Evolutionary conservation across 1,140 invertebrate species (phyloP), one percentile per base, ranked within the genome.

Genomic region (Cryptotermes secundus): DNA sequence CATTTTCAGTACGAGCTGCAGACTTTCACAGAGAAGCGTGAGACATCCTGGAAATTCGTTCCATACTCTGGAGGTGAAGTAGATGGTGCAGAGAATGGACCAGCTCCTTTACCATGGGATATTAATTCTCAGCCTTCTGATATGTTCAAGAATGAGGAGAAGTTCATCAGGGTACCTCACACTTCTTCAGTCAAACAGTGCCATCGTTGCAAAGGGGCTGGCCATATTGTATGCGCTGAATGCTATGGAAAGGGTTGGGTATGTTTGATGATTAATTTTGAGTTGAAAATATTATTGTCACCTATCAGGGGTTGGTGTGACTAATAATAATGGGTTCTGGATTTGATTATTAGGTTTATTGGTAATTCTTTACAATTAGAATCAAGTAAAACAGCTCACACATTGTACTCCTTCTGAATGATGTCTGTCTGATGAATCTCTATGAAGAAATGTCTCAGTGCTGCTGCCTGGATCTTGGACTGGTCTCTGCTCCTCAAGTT

Each of bases 11-110:
- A 93, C 86, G 90, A 91, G 34, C 87, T 93, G 84, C 91, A 93
- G 86, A 92, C 91, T n/a, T 93, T 92, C 87, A 91, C 91, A 19
- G 92, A 93, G 87, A 91, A 90, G 49, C 88, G 93, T 34, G 90
- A 91, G 82, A 91, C 91, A 22, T 87, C 89, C 34, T 93, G 92
- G 92, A 89, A 91, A 10, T 92, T 89, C 87, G 89, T 90, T 81
- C 92, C 93, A 4, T 92, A 91, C 86, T 88, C 86, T 31, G 91
- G 91, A 31, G 91, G 91, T 34, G 88, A 89, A 34, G 87, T 93
- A 19, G 92, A 92, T 87, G 89, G 90, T 0, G 88, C 89, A 7
- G 87, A 88, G 7, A 88, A 89, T 86, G 92, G 92, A 9, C 84
- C 87, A 31, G 90, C 92, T 14, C 92, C 92, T 7, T 87, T 90